Percentiles rank a stretch among this genome's conserved stretches.
These are phyloP conservation scores for Lophochroa leadbeateri DNA, from an alignment of 2,113 vertebrate species.

Conservation along the genomic window DNA sequence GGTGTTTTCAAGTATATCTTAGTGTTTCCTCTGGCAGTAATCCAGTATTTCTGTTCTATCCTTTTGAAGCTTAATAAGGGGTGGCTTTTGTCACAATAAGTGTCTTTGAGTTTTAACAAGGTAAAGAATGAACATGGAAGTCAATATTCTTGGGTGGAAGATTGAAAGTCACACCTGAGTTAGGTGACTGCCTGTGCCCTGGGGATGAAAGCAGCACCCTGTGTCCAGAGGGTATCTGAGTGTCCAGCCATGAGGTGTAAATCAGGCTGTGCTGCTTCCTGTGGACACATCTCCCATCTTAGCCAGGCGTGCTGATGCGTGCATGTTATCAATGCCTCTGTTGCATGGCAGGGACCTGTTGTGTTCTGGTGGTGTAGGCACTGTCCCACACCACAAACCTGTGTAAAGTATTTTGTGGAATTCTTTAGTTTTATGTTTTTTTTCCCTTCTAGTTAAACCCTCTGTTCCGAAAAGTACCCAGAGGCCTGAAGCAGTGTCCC, in stretches of 20 bases:
- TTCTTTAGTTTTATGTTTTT: neutral
- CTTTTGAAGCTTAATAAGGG: neutral
- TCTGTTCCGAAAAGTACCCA: neutral
- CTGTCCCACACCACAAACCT: neutral
- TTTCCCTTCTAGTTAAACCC: constrained; percentile 46
- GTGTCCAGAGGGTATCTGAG: neutral
- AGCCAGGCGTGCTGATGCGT: rapidly evolving
- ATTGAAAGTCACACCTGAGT: neutral
- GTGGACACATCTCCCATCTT: neutral
- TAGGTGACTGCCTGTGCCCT: neutral
- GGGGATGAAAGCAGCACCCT: neutral
- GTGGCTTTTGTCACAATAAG: neutral
- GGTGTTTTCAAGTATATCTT: neutral
- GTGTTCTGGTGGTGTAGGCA: neutral
- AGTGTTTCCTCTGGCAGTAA: neutral
- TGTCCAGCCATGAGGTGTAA: neutral
- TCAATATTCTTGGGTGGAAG: neutral
- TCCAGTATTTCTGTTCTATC: neutral
- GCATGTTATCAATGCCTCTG: neutral
- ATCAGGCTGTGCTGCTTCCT: neutral
- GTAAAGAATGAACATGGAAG: neutral
- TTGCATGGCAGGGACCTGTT: neutral
- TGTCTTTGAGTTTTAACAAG: neutral
- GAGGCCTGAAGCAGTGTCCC: neutral
- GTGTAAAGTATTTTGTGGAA: neutral